Percentiles rank a stretch among this genome's conserved stretches.
Conservation (phyloP, 2,113 vertebrate species). For the Cervus canadensis region DNA sequence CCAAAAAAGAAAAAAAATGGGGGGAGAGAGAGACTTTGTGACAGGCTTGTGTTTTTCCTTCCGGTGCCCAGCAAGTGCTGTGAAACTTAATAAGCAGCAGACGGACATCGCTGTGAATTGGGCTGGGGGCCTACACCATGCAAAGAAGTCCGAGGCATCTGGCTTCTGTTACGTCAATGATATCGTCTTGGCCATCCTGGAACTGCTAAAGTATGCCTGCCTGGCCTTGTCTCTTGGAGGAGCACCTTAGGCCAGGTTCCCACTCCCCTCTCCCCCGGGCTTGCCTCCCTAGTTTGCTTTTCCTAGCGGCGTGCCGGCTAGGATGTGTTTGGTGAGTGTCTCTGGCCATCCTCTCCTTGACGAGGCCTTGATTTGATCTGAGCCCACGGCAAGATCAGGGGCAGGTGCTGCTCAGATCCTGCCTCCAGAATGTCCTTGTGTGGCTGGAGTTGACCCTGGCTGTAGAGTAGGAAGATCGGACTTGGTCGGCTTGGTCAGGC, state of each 20-base stretch:
- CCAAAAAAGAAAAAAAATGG: too few relatives aligned
- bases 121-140: constrained; percentile 97
- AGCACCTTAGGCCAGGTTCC: constrained; percentile 65
- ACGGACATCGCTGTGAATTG: constrained; percentile 98
- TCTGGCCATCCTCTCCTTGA: constrained; percentile 64
- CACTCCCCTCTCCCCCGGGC: constrained; percentile 44
- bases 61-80: constrained; percentile 88
- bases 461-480: constrained; percentile 76
- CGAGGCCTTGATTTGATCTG: constrained; percentile 70
- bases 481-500: constrained; percentile 72
- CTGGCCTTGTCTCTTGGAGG: constrained; percentile 59
- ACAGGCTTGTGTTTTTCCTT: neutral
- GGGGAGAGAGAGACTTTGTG: neutral
- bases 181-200: constrained; percentile 96
- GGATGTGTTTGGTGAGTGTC: constrained; percentile 60
- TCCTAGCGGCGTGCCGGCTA: constrained; percentile 51
- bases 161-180: constrained; percentile 99
- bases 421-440: constrained; percentile 67
- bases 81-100: constrained; percentile 99
- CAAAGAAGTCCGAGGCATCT: constrained; percentile 97
- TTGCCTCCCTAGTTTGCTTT: constrained; percentile 70
- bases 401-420: constrained; percentile 66
- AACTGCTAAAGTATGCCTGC: constrained; percentile 93
- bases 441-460: constrained; percentile 71
- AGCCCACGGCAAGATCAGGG: constrained; percentile 68